A percentile compares a stretch with the other conserved stretches of the same genome.
phyloP scores from a whole-genome alignment of 2,113 vertebrate species.

The Pyrgilauda ruficollis region DNA sequence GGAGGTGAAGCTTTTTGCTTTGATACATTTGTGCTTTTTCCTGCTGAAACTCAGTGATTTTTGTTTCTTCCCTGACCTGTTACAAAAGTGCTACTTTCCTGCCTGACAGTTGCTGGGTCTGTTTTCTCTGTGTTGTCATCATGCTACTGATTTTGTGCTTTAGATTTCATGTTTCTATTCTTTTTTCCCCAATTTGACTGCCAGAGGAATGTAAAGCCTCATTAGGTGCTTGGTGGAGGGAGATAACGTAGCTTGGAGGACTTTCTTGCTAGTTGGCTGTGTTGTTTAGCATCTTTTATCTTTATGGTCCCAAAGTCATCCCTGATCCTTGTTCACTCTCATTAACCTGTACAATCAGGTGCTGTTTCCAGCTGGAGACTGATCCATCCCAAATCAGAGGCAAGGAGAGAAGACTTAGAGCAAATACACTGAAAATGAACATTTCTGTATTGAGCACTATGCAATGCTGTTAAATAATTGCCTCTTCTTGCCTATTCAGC shows the following conservation, averaged over 20 bases:
- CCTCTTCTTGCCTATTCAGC: not conserved
- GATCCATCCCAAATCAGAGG: not conserved
- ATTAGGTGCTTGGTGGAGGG: not conserved
- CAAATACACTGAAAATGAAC: not conserved
- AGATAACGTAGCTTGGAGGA: not conserved
- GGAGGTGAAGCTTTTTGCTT: not conserved
- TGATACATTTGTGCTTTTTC: not conserved
- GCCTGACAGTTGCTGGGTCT: not conserved
- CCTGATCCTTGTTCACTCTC: not conserved
- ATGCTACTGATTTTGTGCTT: not conserved
- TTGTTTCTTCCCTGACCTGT: not conserved
- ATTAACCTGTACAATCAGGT: not conserved
- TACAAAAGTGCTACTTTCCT: not conserved
- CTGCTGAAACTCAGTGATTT: not conserved
- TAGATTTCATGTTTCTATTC: not conserved
- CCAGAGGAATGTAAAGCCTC: not conserved
- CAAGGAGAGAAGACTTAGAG: not conserved
- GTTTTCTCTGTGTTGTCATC: not conserved
- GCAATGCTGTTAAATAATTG: not conserved
- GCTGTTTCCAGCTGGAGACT: not conserved
- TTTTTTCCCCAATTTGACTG: not conserved
- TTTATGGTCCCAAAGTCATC: not conserved
- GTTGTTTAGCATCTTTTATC: too few relatives aligned
- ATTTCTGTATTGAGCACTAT: not conserved
- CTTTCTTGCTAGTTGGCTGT: not conserved